phyloP scores from a whole-genome alignment of 2,888 invertebrate genomes.

The Stenodema calcarata region DNA sequence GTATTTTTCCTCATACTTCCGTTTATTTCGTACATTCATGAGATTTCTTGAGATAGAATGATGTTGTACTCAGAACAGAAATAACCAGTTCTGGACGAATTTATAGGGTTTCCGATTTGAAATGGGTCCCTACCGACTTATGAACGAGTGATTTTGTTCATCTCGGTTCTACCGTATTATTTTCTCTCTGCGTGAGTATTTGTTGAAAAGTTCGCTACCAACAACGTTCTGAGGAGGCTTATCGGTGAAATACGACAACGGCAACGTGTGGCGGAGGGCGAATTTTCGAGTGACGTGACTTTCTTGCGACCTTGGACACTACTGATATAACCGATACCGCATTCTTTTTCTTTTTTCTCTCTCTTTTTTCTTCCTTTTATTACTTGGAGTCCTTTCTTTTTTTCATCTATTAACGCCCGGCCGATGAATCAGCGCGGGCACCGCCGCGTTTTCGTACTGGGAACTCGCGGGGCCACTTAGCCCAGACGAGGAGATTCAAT shows the following conservation, averaged over 20 bases:
- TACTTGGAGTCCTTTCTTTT: background rate
- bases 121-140: no score
- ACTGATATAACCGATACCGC: background rate
- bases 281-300: background rate
- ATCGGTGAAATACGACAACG: background rate
- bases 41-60: no score
- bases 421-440: background rate
- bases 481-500: background rate
- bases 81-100: no score
- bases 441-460: background rate
- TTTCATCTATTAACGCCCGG: background rate
- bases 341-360: background rate
- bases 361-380: background rate
- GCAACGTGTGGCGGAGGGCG: background rate
- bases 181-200: background rate
- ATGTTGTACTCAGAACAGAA: no score
- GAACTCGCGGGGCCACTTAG: background rate
- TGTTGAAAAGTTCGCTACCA: background rate
- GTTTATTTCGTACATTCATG: no score
- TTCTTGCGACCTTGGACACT: background rate
- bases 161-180: no score
- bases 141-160: no score
- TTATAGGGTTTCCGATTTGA: no score
- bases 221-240: background rate
- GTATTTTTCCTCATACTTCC: no score